A percentile compares a stretch with the other conserved stretches of the same genome.
Evolutionary conservation across 2,797 vertebrate genomes (phyloP).

Genomic region (Microcaecilia unicolor): DNA sequence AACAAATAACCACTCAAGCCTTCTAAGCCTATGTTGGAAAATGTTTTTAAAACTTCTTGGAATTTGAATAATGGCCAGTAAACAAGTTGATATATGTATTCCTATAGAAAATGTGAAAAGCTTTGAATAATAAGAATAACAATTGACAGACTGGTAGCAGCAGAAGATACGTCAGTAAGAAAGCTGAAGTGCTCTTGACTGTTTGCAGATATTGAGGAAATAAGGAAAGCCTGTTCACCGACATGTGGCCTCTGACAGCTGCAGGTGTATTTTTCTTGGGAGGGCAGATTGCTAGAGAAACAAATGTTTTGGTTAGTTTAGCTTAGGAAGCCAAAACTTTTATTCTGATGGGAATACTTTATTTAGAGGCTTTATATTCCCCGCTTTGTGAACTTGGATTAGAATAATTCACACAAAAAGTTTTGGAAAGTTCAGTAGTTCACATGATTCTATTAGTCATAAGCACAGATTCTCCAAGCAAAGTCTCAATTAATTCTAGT

Average conservation of each 20-base stretch:
- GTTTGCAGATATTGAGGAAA: conserved; percentile 16
- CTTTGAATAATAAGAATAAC: too few relatives aligned
- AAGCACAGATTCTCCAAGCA: too few relatives aligned
- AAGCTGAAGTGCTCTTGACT: conserved; percentile 31
- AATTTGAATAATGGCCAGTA: too few relatives aligned
- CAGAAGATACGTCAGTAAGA: too few relatives aligned
- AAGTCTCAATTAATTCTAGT: background rate
- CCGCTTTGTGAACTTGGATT: conserved; percentile 40
- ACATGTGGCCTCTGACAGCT: conserved; percentile 28
- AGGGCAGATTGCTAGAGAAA: conserved; percentile 50
- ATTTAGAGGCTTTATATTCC: conserved; percentile 59
- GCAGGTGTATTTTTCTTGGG: conserved; percentile 70
- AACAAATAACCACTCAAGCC: too few relatives aligned
- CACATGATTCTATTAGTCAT: too few relatives aligned
- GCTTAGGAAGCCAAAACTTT: conserved; percentile 52
- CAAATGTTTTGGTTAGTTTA: conserved; percentile 57
- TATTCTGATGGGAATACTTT: conserved; percentile 51
- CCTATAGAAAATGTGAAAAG: too few relatives aligned
- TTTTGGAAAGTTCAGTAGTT: conserved; percentile 45
- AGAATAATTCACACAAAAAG: conserved; percentile 30
- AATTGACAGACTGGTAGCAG: too few relatives aligned
- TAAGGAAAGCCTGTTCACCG: conserved; percentile 6
- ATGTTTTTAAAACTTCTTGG: too few relatives aligned
- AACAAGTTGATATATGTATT: too few relatives aligned
- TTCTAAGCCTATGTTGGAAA: too few relatives aligned